These are phyloP conservation scores for Trematomus bernacchii DNA, from an alignment of 2,797 vertebrate genomes.

Conservation along the genomic window DNA sequence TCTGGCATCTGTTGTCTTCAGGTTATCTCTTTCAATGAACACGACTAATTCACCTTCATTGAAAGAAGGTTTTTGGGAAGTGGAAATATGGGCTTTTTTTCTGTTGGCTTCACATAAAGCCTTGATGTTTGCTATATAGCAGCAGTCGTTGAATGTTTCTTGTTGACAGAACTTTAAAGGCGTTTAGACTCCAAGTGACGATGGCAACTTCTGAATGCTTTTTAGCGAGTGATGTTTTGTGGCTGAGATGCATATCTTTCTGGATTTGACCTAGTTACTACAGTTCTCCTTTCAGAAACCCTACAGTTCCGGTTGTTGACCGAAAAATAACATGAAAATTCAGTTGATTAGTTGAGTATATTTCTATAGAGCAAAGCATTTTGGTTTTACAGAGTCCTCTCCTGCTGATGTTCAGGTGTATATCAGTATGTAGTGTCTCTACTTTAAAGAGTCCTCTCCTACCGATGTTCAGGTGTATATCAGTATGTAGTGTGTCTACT, in stretches of 20 bases:
- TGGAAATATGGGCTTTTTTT: background rate
- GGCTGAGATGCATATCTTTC: constrained; percentile 25
- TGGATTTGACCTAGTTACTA: constrained; percentile 49
- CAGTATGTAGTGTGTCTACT: no score
- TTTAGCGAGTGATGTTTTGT: constrained; percentile 30
- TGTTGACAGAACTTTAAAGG: constrained; percentile 42
- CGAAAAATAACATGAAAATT: background rate
- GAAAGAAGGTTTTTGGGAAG: constrained; percentile 3
- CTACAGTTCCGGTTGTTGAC: background rate
- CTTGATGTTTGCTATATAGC: constrained; percentile 6
- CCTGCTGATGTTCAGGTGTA: no score
- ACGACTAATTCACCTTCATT: constrained; percentile 21
- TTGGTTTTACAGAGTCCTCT: background rate
- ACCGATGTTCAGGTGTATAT: no score
- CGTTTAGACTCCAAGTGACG: constrained; percentile 21
- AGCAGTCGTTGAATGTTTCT: constrained; percentile 12
- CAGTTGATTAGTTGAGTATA: background rate
- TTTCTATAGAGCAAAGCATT: background rate
- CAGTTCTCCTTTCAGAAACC: background rate
- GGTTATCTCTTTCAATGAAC: constrained; percentile 39
- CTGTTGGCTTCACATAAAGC: background rate
- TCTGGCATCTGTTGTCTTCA: constrained; percentile 21
- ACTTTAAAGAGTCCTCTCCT: no score
- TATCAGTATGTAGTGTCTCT: no score
- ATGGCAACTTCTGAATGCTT: constrained; percentile 20